These are phyloP conservation scores for Tetragonisca angustula DNA, from an alignment of 2,888 invertebrate species.

Conservation along the genomic window DNA sequence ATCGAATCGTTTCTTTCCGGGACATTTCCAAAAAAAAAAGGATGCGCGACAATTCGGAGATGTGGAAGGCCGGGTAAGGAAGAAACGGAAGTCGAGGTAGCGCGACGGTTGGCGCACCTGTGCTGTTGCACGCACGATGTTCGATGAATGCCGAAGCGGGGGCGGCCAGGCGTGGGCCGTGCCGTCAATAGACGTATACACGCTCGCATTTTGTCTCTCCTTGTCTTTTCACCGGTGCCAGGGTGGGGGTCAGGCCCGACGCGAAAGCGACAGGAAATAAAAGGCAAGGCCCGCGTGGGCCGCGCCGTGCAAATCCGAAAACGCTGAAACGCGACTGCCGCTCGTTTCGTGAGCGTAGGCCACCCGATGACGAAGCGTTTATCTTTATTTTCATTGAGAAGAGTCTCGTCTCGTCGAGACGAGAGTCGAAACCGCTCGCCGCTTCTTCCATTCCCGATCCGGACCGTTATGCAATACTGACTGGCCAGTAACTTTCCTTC, in stretches of 20 bases:
- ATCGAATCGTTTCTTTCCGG: background rate
- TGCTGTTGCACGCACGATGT: constrained; percentile 49
- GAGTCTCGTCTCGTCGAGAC: background rate
- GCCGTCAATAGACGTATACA: constrained; percentile 47
- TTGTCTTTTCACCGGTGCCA: constrained; percentile 20
- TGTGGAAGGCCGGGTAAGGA: background rate
- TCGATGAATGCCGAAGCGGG: constrained; percentile 52
- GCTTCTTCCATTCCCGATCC: constrained; percentile 5
- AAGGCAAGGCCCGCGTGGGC: constrained; percentile 41
- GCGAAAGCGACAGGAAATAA: constrained; percentile 47
- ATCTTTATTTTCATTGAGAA: constrained; percentile 61
- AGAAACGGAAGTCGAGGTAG: background rate
- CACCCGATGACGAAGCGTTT: constrained; percentile 57
- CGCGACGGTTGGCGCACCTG: constrained; percentile 53
- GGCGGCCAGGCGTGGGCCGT: constrained; percentile 62
- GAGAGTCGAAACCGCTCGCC: background rate
- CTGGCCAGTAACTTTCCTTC: too few relatives aligned
- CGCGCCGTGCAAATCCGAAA: constrained; percentile 56
- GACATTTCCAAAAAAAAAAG: too few relatives aligned
- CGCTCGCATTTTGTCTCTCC: constrained; percentile 51
- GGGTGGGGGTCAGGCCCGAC: constrained; percentile 19
- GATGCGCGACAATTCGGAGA: background rate
- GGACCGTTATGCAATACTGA: constrained; percentile 4
- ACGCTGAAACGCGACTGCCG: constrained; percentile 52
- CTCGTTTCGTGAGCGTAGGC: constrained; percentile 51